Evolutionary conservation across 1,140 invertebrate genomes (phyloP), one percentile per base, ranked within the genome.

Genomic region (Cotesia chilonis): DNA sequence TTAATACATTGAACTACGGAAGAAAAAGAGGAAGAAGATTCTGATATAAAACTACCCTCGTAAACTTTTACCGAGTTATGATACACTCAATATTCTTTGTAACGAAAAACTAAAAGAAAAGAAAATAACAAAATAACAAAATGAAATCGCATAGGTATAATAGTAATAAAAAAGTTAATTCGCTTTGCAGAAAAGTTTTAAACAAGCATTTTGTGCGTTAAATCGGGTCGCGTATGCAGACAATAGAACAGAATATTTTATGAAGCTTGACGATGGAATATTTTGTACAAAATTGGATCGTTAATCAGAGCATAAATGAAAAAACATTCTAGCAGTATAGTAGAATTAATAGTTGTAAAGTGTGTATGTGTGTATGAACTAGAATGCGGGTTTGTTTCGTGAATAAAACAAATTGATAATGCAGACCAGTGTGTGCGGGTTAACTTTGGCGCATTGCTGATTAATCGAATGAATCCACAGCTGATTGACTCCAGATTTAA

Each of bases 401-500:
- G 28, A 61, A 73, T 68, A 41, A 78, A 79, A 80, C 77, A 79
- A 80, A 81, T 78, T 76, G 73, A 59, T 52, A 65, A 71, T 66
- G 59, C 70, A 52, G 41, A 47, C 41, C 41, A 47, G 10, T 47
- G 41, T 70, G 77, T 74, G 57, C 70, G 51, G 54, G 67, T 66
- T 74, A 80, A 80, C 66, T 7, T 47, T 9, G 74, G 75, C 75
- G 70, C 75, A 76, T 77, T 76, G 73, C 72, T 77, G 74, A 80
- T 83, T 82, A 82, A 81, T 80, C 77, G 74, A 75, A 78, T 82
- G 66, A 79, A 77, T 73, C 72, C 57, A 78, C 76, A 75, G 79
- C 71, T 79, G 75, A 78, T 82, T 82, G 80, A 76, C 70, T 77
- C 36, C 68, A 76, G 81, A 82, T 79, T 80, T 81, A 81, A 82